phyloP scores from a whole-genome alignment of 2,888 invertebrate genomes.

The Acrobasis consociella region DNA sequence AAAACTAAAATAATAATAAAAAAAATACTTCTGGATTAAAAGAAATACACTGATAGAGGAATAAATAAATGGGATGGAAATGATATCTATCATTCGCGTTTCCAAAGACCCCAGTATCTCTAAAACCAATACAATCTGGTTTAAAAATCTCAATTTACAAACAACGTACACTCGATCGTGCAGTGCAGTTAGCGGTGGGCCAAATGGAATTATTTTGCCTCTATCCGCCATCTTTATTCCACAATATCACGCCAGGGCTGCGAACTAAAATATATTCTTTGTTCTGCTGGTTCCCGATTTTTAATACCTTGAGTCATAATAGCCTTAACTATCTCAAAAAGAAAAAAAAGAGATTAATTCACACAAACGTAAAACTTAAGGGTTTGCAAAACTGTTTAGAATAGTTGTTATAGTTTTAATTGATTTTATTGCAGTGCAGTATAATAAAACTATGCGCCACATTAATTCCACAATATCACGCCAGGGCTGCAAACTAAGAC shows the following conservation, averaged over 20 bases:
- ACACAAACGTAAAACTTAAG: too few relatives aligned
- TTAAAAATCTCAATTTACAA: constrained; percentile 33
- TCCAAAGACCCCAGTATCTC: background rate
- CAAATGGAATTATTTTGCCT: constrained; percentile 65
- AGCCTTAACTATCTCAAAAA: too few relatives aligned
- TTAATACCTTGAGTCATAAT: too few relatives aligned
- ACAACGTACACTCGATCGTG: constrained; percentile 34
- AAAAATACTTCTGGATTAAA: too few relatives aligned
- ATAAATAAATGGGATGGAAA: too few relatives aligned
- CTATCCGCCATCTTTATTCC: constrained; percentile 57
- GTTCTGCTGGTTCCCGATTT: too few relatives aligned
- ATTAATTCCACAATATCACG: constrained; percentile 46
- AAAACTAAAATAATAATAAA: too few relatives aligned
- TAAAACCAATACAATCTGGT: constrained; percentile 21
- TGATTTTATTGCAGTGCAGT: too few relatives aligned
- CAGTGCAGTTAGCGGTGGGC: constrained; percentile 47
- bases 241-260: constrained; percentile 43
- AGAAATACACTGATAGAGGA: too few relatives aligned
- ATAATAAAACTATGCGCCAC: constrained; percentile 57
- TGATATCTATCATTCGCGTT: background rate
- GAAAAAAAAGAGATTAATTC: too few relatives aligned
- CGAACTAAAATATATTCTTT: background rate
- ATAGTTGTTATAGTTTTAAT: too few relatives aligned
- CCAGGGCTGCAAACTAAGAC: constrained; percentile 38
- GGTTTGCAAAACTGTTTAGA: too few relatives aligned